Evolutionary conservation across 2,888 invertebrate species (phyloP).

Genomic region (Helicoverpa assulta): DNA sequence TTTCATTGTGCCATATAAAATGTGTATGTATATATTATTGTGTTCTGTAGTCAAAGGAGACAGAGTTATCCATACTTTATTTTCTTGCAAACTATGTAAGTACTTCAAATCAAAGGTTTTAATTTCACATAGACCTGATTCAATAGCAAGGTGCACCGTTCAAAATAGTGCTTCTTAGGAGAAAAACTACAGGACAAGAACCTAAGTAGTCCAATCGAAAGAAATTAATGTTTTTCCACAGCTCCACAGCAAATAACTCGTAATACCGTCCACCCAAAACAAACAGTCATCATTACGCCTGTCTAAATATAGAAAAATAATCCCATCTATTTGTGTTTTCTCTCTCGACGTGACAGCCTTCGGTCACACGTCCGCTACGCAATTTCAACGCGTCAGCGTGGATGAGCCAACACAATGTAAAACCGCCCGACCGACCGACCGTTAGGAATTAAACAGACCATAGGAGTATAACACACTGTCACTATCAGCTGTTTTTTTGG

Average conservation of each 20-base stretch:
- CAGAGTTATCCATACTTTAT: no score
- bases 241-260: background rate
- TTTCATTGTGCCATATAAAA: no score
- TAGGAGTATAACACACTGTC: conserved; percentile 2
- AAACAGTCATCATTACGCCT: background rate
- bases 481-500: conserved; percentile 24
- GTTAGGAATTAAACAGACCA: conserved; percentile 34
- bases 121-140: no score
- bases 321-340: conserved; percentile 5
- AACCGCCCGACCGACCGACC: background rate
- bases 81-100: no score
- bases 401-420: conserved; percentile 19
- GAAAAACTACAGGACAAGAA: no score
- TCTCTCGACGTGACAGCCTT: conserved; percentile 28
- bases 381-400: conserved; percentile 27
- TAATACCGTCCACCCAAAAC: background rate
- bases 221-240: background rate
- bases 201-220: background rate
- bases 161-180: no score
- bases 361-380: conserved; percentile 19
- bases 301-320: conserved; percentile 19
- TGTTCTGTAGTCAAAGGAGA: no score
- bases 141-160: no score
- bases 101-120: no score
- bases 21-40: no score